These are phyloP conservation scores for Drosophila villosipedis DNA, from an alignment of 2,888 invertebrate genomes.

Conservation along the genomic window DNA sequence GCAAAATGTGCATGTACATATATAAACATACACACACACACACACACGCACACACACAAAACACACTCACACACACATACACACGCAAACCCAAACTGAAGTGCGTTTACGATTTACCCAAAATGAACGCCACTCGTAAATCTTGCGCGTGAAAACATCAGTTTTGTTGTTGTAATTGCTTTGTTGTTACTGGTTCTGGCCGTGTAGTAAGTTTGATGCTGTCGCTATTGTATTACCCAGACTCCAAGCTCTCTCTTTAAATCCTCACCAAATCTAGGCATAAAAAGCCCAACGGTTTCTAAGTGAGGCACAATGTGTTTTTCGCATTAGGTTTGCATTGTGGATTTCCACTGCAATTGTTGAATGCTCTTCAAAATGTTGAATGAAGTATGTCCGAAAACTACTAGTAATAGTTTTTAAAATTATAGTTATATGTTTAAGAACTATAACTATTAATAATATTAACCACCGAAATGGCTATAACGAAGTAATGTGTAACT, in stretches of 20 bases:
- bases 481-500: no score
- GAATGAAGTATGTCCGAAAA: background rate
- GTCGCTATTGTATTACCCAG: slow-evolving; percentile 5
- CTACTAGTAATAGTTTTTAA: background rate
- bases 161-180: slow-evolving; percentile 37
- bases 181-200: slow-evolving; percentile 9
- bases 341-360: slow-evolving; percentile 22
- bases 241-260: slow-evolving; percentile 37
- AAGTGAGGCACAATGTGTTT: slow-evolving; percentile 18
- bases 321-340: slow-evolving; percentile 16
- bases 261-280: slow-evolving; percentile 48
- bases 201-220: slow-evolving; percentile 17
- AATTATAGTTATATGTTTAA: background rate
- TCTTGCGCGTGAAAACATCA: slow-evolving; percentile 78
- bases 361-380: slow-evolving; percentile 1
- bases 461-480: background rate
- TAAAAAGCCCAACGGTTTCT: slow-evolving; percentile 38
- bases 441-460: background rate
- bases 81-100: slow-evolving; percentile 28
- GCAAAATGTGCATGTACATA: background rate
- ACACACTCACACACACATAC: slow-evolving; percentile 2
- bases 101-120: slow-evolving; percentile 73
- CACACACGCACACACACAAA: slow-evolving; percentile 7
- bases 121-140: slow-evolving; percentile 76
- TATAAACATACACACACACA: slow-evolving; percentile 5